Base-by-base conservation (phyloP, 2,888 invertebrate genomes). In the Cecidostiba fungosa region DNA sequence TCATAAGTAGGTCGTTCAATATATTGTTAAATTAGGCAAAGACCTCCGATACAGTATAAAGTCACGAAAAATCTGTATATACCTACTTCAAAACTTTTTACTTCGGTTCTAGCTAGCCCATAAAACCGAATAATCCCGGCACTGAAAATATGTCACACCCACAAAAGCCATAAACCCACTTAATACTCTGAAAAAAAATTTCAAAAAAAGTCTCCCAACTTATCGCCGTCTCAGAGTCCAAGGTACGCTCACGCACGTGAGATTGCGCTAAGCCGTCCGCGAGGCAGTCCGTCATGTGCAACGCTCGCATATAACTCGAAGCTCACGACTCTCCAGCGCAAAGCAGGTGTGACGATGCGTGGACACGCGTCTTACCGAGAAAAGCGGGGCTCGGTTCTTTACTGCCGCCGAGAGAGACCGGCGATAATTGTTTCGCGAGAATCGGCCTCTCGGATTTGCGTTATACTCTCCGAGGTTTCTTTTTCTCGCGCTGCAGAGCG, bases 291-390 rank as follows among this genome's bases (percentile, higher is more conserved):
- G 91, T 91, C 91, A 91, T 86, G 87, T 89, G 73, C 62, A 39
- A 6, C 39, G 76, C 39, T 36, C 39, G 36, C 36, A 73, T 78
- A 78, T 74, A 47, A 73, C 70, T 50, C 62, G n/a, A n/a, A n/a
- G n/a, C 50, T 19, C 70, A 8, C 26, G 72, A 36, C 59, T 80
- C 84, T 85, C 66, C 84, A 14, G 59, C 50, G 19, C 26, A 29
- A 93, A 93, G 93, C 92, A 93, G 91, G 93, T 93, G 93, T 93
- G 93, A 93, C 93, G 93, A 93, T 93, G 93, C 93, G 90, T 87
- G 91, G 92, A 93, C 93, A 93, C 93, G 93, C 92, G 91, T 92
- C 91, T 83, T 85, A 85, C 85, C 62, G 81, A 72, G 87, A 82
- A 85, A 87, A 88, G 43, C 39, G 69, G 87, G 69, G 87, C 89